Base-by-base conservation (phyloP, 2,797 vertebrate species). In the Gymnocypris eckloni region DNA sequence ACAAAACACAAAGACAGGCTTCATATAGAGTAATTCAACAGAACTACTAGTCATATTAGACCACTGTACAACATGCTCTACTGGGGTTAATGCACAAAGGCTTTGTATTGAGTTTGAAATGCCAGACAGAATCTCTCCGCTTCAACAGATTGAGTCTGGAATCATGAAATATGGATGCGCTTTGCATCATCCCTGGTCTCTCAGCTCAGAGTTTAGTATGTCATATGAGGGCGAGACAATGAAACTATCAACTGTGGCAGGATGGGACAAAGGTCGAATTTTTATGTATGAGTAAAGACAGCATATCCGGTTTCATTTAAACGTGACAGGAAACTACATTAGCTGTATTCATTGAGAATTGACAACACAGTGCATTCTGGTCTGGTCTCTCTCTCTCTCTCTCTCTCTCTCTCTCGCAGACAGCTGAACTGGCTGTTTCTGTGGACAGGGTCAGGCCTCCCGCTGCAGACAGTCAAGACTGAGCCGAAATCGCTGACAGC, bases 401-500 rank as follows among this genome's bases (percentile, higher is more conserved):
- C 22, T 71, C 16, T 25, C 43, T 6, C 43, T 71, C 16, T 25
- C 43, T 6, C 43, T 52, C 5, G 1, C 64, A 66, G 71, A 84
- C 86, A 85, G 82, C 86, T 88, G 88, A 88, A 86, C 70, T 52
- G 86, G 85, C 82, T 83, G 33, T 82, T 88, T 85, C 79, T 67
- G 54, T 78, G 67, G 64, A 84, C 67, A 52, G 59, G 83, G 78
- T 69, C 84, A 71, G 78, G 37, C 37, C 48, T 80, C 69, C 54
- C 76, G 41, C 71, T 86, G 77, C 56, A 37, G 59, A 64, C 39
- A 78, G 81, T 70, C 81, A 85, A 86, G 70, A 81, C 86, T 82
- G 54, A 61, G 76, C 50, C 50, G 79, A 92, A 89, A 93, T 86
- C 71, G 93, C 93, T 92, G 93, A 95, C 91, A 86, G 67, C 0